These are phyloP conservation scores for Eupeodes latifasciatus DNA, from an alignment of 2,888 invertebrate species.

Conservation along the genomic window DNA sequence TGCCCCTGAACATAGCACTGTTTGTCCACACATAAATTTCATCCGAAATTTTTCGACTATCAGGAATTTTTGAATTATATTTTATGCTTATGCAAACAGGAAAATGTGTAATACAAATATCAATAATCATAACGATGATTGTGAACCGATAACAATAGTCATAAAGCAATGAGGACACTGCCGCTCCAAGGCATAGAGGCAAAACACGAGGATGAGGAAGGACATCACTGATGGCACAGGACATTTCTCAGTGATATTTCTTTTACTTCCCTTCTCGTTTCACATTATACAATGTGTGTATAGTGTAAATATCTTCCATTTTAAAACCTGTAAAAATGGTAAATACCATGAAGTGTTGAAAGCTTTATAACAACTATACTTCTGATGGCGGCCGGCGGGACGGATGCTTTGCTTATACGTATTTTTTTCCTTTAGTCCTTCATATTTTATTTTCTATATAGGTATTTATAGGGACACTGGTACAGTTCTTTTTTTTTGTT, in stretches of 20 bases:
- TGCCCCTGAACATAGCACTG: neutral
- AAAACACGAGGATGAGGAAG: neutral
- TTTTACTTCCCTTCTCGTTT: neutral
- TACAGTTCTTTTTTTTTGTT: neutral
- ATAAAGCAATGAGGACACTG: neutral
- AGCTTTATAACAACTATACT: slow-evolving; percentile 31
- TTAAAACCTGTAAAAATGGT: slow-evolving; percentile 43
- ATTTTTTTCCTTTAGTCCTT: slow-evolving; percentile 24
- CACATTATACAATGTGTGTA: neutral
- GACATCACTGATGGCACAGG: neutral
- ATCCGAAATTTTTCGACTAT: neutral
- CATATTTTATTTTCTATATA: slow-evolving; percentile 30
- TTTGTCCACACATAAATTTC: neutral
- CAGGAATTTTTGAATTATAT: slow-evolving; percentile 49
- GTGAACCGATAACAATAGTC: slow-evolving; percentile 50
- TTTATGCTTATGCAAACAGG: slow-evolving; percentile 61
- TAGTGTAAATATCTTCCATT: neutral
- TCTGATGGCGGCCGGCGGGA: neutral
- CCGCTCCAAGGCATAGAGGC: no score
- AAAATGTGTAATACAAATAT: slow-evolving; percentile 68
- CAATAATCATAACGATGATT: slow-evolving; percentile 69
- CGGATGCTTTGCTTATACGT: slow-evolving; percentile 9
- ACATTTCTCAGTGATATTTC: neutral
- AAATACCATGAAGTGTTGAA: slow-evolving; percentile 50
- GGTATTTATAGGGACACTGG: neutral